A percentile compares a stretch with the other conserved stretches of the same genome.
These are phyloP conservation scores for Xanthia icteritia DNA, from an alignment of 2,888 invertebrate species.

Conservation along the genomic window DNA sequence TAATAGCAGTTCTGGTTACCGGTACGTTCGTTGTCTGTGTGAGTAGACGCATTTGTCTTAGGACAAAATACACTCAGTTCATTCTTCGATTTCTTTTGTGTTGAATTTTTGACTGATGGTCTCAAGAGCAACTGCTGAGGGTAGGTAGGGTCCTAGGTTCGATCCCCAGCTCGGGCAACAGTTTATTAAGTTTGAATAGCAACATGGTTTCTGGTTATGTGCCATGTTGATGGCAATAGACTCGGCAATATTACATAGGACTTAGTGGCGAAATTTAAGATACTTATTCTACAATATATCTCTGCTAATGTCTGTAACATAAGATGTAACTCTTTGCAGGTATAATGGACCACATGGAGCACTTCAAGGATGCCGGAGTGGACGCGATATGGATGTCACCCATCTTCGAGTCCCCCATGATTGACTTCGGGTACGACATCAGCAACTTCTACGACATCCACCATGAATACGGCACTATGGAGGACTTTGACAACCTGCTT, in stretches of 20 bases:
- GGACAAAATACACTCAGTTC: not conserved
- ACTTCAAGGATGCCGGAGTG: slow-evolving; percentile 93
- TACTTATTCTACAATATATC: not conserved
- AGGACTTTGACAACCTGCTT: slow-evolving; percentile 92
- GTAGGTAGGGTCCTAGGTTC: not conserved
- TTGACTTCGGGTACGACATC: slow-evolving; percentile 97
- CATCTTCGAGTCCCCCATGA: slow-evolving; percentile 95
- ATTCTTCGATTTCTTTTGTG: too few relatives aligned
- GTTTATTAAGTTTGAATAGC: not conserved
- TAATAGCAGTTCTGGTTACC: not conserved
- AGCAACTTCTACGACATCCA: slow-evolving; percentile 94
- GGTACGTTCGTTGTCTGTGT: not conserved
- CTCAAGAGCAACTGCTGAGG: not conserved
- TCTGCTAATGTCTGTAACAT: not conserved
- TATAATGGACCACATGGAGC: slow-evolving; percentile 90
- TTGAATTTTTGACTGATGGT: not conserved
- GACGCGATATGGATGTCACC: slow-evolving; percentile 96
- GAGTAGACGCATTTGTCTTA: not conserved
- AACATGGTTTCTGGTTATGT: not conserved
- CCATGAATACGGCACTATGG: slow-evolving; percentile 93
- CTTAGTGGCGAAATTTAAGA: too few relatives aligned
- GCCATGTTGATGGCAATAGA: not conserved
- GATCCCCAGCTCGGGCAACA: too few relatives aligned
- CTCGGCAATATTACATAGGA: not conserved
- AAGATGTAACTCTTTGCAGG: slow-evolving; percentile 80